phyloP scores from a whole-genome alignment of 2,797 vertebrate genomes.

The Urosaurus nigricauda region DNA sequence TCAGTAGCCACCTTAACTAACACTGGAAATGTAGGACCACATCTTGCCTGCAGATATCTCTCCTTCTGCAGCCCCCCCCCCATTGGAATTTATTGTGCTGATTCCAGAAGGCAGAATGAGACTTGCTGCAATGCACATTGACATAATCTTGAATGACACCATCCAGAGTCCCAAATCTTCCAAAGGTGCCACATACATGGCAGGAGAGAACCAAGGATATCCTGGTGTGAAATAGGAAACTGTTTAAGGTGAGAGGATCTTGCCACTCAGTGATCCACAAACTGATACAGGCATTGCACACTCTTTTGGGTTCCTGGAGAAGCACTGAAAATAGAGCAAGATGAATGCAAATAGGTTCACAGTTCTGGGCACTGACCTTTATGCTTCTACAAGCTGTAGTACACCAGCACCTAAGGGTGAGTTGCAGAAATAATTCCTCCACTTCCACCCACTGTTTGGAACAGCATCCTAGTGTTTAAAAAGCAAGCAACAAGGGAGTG shows the following conservation, averaged over 20 bases:
- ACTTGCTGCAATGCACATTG: not conserved
- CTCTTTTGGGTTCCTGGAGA: not conserved
- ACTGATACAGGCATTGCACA: not conserved
- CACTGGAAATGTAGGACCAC: conserved; percentile 27
- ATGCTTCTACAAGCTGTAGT: not conserved
- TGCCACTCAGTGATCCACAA: not conserved
- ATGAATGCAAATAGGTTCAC: not conserved
- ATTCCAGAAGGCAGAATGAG: not conserved
- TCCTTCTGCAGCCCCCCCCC: conserved; percentile 5
- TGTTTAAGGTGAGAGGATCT: not conserved
- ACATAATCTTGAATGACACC: conserved; percentile 26
- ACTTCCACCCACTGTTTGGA: not conserved
- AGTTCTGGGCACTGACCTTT: conserved; percentile 39
- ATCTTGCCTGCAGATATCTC: not conserved
- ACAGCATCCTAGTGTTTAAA: not conserved
- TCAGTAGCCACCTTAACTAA: conserved; percentile 33
- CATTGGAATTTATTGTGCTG: not conserved
- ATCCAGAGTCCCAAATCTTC: conserved; percentile 15
- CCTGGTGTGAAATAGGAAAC: not conserved
- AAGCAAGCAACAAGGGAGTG: not conserved
- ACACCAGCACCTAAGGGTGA: not conserved
- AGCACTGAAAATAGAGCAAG: not conserved
- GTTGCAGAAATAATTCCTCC: not conserved
- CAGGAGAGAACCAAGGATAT: rapidly evolving
- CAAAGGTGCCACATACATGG: not conserved